Evolutionary conservation across 2,113 vertebrate genomes (phyloP).

Genomic region (Atlantisia rogersi): DNA sequence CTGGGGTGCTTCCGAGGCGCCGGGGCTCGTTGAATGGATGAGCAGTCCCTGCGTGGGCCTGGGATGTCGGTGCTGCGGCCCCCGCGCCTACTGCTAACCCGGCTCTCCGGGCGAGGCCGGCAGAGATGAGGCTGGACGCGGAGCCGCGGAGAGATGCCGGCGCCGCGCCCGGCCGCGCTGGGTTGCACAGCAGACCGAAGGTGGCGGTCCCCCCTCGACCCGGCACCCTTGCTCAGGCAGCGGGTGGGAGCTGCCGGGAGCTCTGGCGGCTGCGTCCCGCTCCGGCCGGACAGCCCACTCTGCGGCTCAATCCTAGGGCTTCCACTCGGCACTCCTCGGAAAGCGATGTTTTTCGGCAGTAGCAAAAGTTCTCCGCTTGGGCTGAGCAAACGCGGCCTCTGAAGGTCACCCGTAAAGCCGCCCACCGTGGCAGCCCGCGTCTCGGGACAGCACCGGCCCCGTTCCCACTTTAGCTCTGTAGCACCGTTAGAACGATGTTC

Average conservation of each 20-base stretch:
- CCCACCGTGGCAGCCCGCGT: not conserved
- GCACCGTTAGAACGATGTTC: not conserved
- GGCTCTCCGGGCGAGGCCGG: not conserved
- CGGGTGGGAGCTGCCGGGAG: not conserved
- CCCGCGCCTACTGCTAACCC: too few relatives aligned
- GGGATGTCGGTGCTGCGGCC: not conserved
- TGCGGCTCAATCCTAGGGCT: not conserved
- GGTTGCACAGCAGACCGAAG: not conserved
- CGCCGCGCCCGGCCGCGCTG: not conserved
- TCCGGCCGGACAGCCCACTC: too few relatives aligned
- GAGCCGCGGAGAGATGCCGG: not conserved
- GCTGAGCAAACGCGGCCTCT: too few relatives aligned
- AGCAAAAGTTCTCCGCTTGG: not conserved
- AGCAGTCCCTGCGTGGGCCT: not conserved
- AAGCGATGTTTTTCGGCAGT: not conserved
- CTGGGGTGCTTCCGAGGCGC: not conserved
- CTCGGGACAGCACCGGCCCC: not conserved
- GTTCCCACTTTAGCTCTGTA: rapidly evolving
- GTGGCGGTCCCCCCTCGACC: not conserved
- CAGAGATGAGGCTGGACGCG: not conserved
- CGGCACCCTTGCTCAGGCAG: too few relatives aligned
- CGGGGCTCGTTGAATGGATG: not conserved
- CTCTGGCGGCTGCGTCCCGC: not conserved
- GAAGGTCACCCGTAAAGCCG: not conserved
- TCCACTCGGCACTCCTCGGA: rapidly evolving